A percentile compares a stretch with the other conserved stretches of the same genome.
Evolutionary conservation across 1,140 invertebrate genomes (phyloP).

Genomic region (Drosophila repletoides): DNA sequence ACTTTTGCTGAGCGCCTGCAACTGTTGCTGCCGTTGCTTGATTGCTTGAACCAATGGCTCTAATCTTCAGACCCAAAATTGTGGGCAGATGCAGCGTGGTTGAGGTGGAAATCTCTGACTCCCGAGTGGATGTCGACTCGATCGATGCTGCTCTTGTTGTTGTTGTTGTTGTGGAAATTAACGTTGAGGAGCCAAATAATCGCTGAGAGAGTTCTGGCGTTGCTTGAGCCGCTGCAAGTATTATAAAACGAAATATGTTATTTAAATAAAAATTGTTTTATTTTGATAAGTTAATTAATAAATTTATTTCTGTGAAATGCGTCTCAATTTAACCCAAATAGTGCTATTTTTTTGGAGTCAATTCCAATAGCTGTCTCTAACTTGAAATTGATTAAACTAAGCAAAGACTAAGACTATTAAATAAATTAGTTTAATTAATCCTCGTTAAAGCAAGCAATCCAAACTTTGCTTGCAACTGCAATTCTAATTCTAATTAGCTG

Average conservation of each 20-base stretch:
- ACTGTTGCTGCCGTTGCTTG: slow-evolving; percentile 4
- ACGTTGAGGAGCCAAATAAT: slow-evolving; percentile 59
- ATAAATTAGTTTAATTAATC: too few species aligned
- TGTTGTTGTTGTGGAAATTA: slow-evolving; percentile 25
- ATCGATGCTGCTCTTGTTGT: neutral
- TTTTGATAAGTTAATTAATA: neutral
- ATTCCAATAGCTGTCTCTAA: too few species aligned
- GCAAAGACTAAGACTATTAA: too few species aligned
- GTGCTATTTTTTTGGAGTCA: too few species aligned
- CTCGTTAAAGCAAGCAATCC: too few species aligned
- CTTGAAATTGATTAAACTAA: too few species aligned
- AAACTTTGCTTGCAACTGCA: too few species aligned
- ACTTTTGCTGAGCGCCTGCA: slow-evolving; percentile 26
- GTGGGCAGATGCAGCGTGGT: slow-evolving; percentile 72
- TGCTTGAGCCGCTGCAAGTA: slow-evolving; percentile 35
- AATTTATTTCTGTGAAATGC: neutral
- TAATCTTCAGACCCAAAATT: slow-evolving; percentile 68
- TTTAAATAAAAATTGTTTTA: neutral
- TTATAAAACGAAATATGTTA: neutral
- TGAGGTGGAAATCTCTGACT: slow-evolving; percentile 2
- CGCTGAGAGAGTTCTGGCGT: slow-evolving; percentile 73
- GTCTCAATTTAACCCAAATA: too few species aligned
- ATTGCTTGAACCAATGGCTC: slow-evolving; percentile 49
- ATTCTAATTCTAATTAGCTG: too few species aligned
- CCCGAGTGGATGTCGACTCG: neutral